Percentiles rank a stretch among this genome's conserved stretches.
Evolutionary conservation across 1,140 invertebrate genomes (phyloP).

Genomic region (Drosophila carrolli): DNA sequence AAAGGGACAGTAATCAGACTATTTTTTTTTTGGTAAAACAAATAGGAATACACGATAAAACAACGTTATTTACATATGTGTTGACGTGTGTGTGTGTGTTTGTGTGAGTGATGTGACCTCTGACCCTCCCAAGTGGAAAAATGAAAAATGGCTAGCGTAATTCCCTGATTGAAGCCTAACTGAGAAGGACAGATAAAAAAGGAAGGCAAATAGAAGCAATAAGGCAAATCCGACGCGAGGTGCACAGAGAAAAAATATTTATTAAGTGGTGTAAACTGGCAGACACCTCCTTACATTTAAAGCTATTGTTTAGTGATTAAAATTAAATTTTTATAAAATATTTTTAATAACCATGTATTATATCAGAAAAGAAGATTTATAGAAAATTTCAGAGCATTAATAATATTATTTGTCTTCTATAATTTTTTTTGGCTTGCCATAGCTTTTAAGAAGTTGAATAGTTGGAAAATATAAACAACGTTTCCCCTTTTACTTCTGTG

Average conservation of each 20-base stretch:
- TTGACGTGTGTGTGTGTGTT: constrained; percentile 2
- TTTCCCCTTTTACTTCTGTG: no score
- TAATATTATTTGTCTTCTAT: no score
- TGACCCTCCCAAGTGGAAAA: constrained; percentile 47
- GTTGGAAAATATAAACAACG: no score
- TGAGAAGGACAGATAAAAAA: constrained; percentile 13
- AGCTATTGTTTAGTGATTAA: no score
- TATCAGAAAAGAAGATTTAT: no score
- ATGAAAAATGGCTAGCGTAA: constrained; percentile 42
- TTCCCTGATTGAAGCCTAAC: constrained; percentile 44
- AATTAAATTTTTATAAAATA: no score
- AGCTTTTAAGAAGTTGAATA: no score
- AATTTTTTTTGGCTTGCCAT: no score
- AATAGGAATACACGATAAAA: constrained; percentile 36
- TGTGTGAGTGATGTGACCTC: constrained; percentile 31
- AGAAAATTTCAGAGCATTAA: no score
- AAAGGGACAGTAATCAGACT: constrained; percentile 22
- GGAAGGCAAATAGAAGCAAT: constrained; percentile 25
- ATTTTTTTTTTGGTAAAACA: constrained; percentile 7
- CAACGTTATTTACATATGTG: constrained; percentile 39
- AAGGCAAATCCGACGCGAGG: constrained; percentile 1
- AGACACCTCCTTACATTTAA: no score
- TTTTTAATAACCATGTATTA: no score
- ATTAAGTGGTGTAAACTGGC: no score
- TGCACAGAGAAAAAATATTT: neutral